phyloP scores from a whole-genome alignment of 2,797 vertebrate genomes.

The Dallia pectoralis region DNA sequence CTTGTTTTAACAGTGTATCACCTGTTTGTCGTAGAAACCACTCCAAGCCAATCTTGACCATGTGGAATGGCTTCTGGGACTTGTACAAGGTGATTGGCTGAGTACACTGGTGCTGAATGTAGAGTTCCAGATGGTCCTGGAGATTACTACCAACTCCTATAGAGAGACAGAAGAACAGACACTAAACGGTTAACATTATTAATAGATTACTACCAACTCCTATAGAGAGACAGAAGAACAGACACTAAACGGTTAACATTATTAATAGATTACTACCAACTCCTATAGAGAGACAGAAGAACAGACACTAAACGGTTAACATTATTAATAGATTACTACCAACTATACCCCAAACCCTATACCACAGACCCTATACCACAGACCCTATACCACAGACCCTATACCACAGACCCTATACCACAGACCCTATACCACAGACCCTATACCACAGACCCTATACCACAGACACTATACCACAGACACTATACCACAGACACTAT shows the following conservation, averaged over 20 bases:
- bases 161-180: constrained; percentile 17
- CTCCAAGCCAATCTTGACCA: constrained; percentile 88
- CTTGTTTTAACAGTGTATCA: constrained; percentile 31
- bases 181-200: background rate
- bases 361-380: too few species aligned
- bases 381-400: too few species aligned
- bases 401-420: too few species aligned
- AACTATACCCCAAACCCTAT: too few species aligned
- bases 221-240: constrained; percentile 44
- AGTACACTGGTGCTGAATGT: constrained; percentile 90
- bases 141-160: constrained; percentile 94
- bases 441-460: too few species aligned
- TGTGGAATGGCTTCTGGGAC: constrained; percentile 85
- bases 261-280: constrained; percentile 87
- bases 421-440: too few species aligned
- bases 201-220: constrained; percentile 91
- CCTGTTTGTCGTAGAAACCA: constrained; percentile 90
- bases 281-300: constrained; percentile 66
- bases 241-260: background rate
- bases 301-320: background rate
- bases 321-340: constrained; percentile 82
- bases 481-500: too few species aligned
- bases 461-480: too few species aligned
- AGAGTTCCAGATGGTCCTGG: constrained; percentile 95
- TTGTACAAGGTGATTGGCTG: constrained; percentile 87